phyloP scores from a whole-genome alignment of 2,113 vertebrate species.

The Crotalus helleri region DNA sequence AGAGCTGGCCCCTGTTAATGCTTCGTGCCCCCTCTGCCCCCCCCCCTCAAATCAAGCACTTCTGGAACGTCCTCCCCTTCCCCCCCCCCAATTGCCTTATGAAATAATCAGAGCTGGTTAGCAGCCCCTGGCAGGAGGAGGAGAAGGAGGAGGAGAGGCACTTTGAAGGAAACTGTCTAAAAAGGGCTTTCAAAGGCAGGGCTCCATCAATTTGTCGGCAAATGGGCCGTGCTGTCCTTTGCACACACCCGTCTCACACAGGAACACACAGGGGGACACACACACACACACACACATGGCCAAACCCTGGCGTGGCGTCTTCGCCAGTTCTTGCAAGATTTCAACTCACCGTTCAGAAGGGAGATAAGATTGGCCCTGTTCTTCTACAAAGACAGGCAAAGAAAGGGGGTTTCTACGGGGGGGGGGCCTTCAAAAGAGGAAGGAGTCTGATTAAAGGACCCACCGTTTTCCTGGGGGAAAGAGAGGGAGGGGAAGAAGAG shows the following conservation, averaged over 20 bases:
- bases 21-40: conserved; percentile 42
- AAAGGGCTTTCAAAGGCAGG: conserved; percentile 7
- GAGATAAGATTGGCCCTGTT: neutral
- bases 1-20: conserved; percentile 43
- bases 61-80: neutral
- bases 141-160: neutral
- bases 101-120: conserved; percentile 41
- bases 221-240: neutral
- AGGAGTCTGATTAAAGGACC: neutral
- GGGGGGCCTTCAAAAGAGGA: neutral
- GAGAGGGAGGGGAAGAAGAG: neutral
- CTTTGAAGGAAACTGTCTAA: accelerated
- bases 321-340: neutral
- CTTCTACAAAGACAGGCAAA: neutral
- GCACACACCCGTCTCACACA: no score
- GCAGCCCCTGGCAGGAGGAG: neutral
- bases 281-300: neutral
- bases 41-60: neutral
- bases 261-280: neutral
- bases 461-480: neutral
- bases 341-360: neutral
- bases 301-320: accelerated
- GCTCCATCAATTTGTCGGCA: neutral
- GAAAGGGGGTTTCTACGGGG: neutral
- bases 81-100: conserved; percentile 16